These are phyloP conservation scores for Epinotia demarniana DNA, from an alignment of 2,888 invertebrate species.

Conservation along the genomic window DNA sequence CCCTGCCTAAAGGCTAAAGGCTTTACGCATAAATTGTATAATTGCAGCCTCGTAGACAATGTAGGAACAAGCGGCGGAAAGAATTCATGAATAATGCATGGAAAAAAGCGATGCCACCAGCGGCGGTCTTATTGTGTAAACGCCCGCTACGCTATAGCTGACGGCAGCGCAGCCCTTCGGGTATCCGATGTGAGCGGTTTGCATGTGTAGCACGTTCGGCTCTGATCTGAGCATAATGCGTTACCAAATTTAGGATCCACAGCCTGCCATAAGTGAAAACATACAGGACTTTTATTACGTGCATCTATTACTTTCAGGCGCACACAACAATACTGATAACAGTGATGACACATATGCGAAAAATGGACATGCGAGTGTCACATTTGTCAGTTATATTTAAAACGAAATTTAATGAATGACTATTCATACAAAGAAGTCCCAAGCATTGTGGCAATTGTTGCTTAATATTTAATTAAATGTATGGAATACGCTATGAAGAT, in stretches of 20 bases:
- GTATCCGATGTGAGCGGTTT: constrained; percentile 16
- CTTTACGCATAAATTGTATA: constrained; percentile 78
- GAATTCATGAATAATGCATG: constrained; percentile 77
- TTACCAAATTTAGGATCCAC: background rate
- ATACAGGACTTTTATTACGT: background rate
- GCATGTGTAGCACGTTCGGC: constrained; percentile 4
- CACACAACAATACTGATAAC: background rate
- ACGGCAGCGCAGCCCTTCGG: constrained; percentile 6
- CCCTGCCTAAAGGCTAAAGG: constrained; percentile 79
- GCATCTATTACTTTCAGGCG: background rate
- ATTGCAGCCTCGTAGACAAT: constrained; percentile 81
- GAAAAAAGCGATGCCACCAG: constrained; percentile 66
- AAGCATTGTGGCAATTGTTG: background rate
- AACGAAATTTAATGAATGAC: no score
- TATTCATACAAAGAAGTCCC: no score
- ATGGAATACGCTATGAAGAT: constrained; percentile 30
- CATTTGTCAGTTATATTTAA: no score
- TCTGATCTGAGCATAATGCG: constrained; percentile 4
- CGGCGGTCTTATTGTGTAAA: constrained; percentile 47
- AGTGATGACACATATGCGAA: no score
- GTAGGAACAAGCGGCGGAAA: constrained; percentile 72
- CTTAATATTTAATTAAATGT: background rate
- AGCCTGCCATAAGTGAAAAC: background rate
- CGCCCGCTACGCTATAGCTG: constrained; percentile 21
- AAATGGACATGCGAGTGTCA: no score